Conservation (phyloP, 2,797 vertebrate species). For the Chloroceryle inda region DNA sequence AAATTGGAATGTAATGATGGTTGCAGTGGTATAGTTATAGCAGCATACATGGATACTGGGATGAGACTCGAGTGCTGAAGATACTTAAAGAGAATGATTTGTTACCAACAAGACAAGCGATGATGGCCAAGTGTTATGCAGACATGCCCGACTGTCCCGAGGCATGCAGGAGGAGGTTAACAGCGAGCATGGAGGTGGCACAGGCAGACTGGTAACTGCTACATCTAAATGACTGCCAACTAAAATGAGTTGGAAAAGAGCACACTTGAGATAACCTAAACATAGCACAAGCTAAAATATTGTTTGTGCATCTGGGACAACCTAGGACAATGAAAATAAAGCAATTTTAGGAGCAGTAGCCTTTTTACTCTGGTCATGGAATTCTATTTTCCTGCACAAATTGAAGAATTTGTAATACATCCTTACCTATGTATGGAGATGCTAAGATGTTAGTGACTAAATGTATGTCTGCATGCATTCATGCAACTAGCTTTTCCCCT, state of each 20-base stretch:
- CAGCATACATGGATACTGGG: constrained; percentile 78
- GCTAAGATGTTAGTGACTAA: constrained; percentile 88
- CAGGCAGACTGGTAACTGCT: constrained; percentile 86
- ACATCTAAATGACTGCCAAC: constrained; percentile 59
- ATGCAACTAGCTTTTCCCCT: constrained; percentile 89
- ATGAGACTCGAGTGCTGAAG: constrained; percentile 80
- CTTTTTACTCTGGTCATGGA: constrained; percentile 63
- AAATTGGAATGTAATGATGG: constrained; percentile 81
- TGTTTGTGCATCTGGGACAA: constrained; percentile 61
- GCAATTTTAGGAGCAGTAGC: constrained; percentile 60
- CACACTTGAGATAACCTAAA: constrained; percentile 35
- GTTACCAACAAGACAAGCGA: constrained; percentile 77
- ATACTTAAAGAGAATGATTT: constrained; percentile 71
- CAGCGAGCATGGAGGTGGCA: constrained; percentile 82
- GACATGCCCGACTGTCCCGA: constrained; percentile 77
- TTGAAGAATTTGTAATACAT: constrained; percentile 65
- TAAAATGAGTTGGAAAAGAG: constrained; percentile 56
- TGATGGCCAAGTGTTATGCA: constrained; percentile 75
- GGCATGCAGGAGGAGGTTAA: constrained; percentile 90
- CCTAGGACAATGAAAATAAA: constrained; percentile 42
- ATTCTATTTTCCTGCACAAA: constrained; percentile 69
- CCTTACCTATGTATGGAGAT: constrained; percentile 78
- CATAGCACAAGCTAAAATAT: constrained; percentile 49
- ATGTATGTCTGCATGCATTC: constrained; percentile 91
- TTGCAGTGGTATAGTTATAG: constrained; percentile 80